Evolutionary conservation across 2,113 vertebrate species (phyloP), one percentile per base, ranked within the genome.

Genomic region (Mystacornis crossleyi): DNA sequence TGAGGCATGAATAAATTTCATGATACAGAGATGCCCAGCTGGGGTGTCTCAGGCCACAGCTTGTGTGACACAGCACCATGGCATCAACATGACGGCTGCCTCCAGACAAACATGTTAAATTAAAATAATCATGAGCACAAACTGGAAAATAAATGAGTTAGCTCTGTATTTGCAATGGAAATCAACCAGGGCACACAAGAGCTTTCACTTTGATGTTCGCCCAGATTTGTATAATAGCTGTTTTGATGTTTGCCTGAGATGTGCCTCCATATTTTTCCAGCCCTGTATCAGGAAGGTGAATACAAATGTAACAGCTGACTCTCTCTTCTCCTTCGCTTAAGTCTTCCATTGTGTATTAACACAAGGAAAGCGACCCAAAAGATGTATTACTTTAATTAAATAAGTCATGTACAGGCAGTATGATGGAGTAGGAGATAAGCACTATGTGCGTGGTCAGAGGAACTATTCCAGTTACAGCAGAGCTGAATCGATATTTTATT

Each of bases 141-240:
- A 94, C 64, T 74, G 58, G 82, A 90, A 92, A 96, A 93, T 92
- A 93, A 96, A 94, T 67, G 82, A 90, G 80, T 74, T 88, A 67
- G 86, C 69, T 89, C 77, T 79, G 60, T 74, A 95, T 96, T 95
- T 96, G 92, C 90, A 96, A 96, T 89, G 92, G 90, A 96, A 96
- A 96, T 93, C 80, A 96, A 67, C 69, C 33, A 70, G 55, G 43
- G 55, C 75, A 74, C 86, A 55, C 0, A 2, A 92, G 55, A 94
- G 93, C 72, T 83, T 96, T 94, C 3, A 2, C 88, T 96, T 75
- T 93, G 85, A 97, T 95, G 69, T 93, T 92, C 57, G 61, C 60
- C 36, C 43, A 25, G 61, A 89, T 74, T 94, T 79, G 72, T 94
- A 33, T 78, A 94, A 93, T 67, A 71, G 67, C 75, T 94, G 82